Percentiles rank a stretch among this genome's conserved stretches.
phyloP scores from a whole-genome alignment of 2,888 invertebrate species.

The Iselma pallidipennis region DNA sequence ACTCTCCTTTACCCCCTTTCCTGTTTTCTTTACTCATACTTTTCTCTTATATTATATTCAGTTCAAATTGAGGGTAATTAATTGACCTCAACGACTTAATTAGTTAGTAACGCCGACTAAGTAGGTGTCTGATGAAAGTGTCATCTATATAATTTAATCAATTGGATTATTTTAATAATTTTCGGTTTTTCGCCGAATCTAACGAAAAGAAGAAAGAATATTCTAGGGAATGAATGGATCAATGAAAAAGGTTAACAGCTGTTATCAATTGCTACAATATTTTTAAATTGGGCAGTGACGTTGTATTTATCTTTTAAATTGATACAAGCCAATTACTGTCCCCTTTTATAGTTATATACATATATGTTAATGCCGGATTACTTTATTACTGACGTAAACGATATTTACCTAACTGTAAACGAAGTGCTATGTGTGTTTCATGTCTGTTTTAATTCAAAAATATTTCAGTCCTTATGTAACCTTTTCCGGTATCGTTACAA shows the following conservation, averaged over 20 bases:
- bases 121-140: not conserved
- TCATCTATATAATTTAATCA: not conserved
- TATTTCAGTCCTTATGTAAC: too few relatives aligned
- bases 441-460: too few relatives aligned
- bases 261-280: not conserved
- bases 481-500: too few relatives aligned
- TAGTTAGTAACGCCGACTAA: slow-evolving; percentile 6
- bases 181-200: too few relatives aligned
- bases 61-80: slow-evolving; percentile 14
- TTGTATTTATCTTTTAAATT: not conserved
- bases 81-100: slow-evolving; percentile 8
- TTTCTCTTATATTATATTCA: too few relatives aligned
- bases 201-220: too few relatives aligned
- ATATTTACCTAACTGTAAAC: too few relatives aligned
- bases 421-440: too few relatives aligned
- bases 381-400: too few relatives aligned
- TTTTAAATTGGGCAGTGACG: not conserved
- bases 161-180: not conserved
- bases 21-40: too few relatives aligned
- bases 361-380: not conserved
- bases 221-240: not conserved
- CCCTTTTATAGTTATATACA: not conserved
- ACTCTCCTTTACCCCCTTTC: too few relatives aligned
- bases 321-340: not conserved
- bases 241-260: not conserved